Evolutionary conservation across 2,888 invertebrate genomes (phyloP), one percentile per base, ranked within the genome.

Genomic region (Sicus ferrugineus): DNA sequence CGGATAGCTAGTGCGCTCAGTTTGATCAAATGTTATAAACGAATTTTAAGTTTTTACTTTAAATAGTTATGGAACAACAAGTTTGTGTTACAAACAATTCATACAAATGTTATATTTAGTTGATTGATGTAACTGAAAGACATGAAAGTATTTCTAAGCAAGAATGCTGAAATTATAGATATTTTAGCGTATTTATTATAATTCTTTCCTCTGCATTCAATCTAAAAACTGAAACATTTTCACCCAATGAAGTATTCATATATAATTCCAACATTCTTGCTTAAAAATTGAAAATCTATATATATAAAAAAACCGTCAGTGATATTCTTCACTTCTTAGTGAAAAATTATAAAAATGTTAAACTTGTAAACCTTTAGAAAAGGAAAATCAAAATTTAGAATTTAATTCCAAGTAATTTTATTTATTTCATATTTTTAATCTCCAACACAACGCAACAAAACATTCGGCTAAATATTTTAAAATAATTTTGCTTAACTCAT

Each of bases 11-110:
- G 48, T 59, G 30, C 16, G n/a, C 19, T 42, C 59, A 46, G 34
- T 58, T 67, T 67, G 67, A 59, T 59, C 67, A 59, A 67, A 67
- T 42, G 14, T 67, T 67, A 50, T 46, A 21, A 67, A 59, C 34
- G 31, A 4, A 67, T 23, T 31, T 30, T 59, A 28, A 23, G 16
- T 59, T 62, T 52, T 66, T 70, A 54, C 11, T 65, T 59, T 21
- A 67, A 16, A 2, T 2, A 46, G 19, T 46, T 11, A 42, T 4
- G 48, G 31, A 71, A 52, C 38, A 11, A 69, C 42, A 23, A 46
- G 50, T 70, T 64, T 19, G 30, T 23, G 58, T 56, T 16, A 46
- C 48, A 58, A 46, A 28, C 19, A 58, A 67, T 67, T 59, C 58
- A 66, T 31, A 34, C 66, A 67, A 59, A 67, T 2, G 19, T 58